phyloP scores from a whole-genome alignment of 2,888 invertebrate species.

The Acanthopleura granulata region DNA sequence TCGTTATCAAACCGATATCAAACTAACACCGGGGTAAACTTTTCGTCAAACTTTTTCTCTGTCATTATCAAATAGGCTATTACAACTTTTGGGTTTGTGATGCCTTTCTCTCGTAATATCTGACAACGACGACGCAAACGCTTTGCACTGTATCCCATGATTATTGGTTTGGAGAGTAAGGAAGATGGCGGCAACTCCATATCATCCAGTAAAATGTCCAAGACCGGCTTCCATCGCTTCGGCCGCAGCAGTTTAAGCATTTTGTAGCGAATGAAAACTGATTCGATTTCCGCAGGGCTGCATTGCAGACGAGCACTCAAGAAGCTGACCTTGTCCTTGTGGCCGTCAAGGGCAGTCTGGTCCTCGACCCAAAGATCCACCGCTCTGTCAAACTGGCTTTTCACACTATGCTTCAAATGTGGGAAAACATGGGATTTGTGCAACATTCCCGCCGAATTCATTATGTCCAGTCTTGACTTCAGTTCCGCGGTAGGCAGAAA shows the following conservation, averaged over 20 bases:
- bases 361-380: neutral
- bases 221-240: neutral
- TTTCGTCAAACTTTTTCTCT: too few species aligned
- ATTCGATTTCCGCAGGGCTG: neutral
- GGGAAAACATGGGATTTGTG: neutral
- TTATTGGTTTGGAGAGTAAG: neutral
- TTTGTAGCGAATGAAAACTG: neutral
- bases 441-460: neutral
- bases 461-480: neutral
- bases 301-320: neutral
- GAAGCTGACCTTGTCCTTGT: neutral
- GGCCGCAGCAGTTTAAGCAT: neutral
- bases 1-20: too few species aligned
- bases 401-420: neutral
- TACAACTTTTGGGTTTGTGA: too few species aligned
- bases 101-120: too few species aligned
- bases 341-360: neutral
- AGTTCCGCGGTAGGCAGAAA: neutral
- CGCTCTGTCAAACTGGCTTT: neutral
- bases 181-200: neutral
- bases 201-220: neutral
- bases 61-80: too few species aligned
- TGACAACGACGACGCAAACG: neutral
- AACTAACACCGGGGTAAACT: too few species aligned
- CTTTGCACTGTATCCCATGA: neutral